Base-by-base conservation (phyloP, 2,888 invertebrate genomes). In the Leucania comma region DNA sequence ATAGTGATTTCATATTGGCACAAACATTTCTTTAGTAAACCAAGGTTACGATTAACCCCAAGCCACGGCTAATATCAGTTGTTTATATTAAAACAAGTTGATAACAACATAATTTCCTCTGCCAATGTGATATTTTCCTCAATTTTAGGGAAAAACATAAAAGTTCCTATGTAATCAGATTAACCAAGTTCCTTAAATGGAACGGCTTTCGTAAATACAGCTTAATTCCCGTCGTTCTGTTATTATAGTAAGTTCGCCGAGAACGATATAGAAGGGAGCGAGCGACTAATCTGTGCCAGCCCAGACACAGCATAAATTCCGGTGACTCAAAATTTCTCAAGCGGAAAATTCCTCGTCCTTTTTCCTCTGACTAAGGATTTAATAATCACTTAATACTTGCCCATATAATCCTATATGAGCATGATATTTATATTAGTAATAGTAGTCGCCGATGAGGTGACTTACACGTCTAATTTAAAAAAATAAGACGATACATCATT, bases 141-240 rank as follows among this genome's bases (percentile, higher is more conserved):
- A 51, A 51, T 17, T n/a, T 67, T 53, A 14, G 26, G 57, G 70
- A 69, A 20, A 58, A 53, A 3, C 24, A 8, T 24, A 32, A 29
- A 20, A 10, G 24, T 29, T 24, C 24, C 20, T 48, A 22, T 54
- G 6, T 46, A 56, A 76, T 57, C 50, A 26, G 46, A 68, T 42
- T 50, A 42, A 8, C 24, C 42, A 29, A 56, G 56, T 56, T 9
- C 22, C 20, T 22, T 32, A 3, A 50, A 54, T 54, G 58, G 26
- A 22, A 59, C 38, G 22, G 6, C n/a, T 60, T 6, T 26, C 54
- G 2, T 50, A 10, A 32, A 22, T 35, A 56, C 6, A 48, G 38
- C n/a, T n/a, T 20, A 59, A 20, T 77, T 59, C n/a, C 17, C 38
- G 29, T 70, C 4, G 10, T 78, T 78, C 46, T 78, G 26, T 48